phyloP scores from a whole-genome alignment of 30 jellyfish, hydroid and myxozoan genomes.

The Aurelia sp. region DNA sequence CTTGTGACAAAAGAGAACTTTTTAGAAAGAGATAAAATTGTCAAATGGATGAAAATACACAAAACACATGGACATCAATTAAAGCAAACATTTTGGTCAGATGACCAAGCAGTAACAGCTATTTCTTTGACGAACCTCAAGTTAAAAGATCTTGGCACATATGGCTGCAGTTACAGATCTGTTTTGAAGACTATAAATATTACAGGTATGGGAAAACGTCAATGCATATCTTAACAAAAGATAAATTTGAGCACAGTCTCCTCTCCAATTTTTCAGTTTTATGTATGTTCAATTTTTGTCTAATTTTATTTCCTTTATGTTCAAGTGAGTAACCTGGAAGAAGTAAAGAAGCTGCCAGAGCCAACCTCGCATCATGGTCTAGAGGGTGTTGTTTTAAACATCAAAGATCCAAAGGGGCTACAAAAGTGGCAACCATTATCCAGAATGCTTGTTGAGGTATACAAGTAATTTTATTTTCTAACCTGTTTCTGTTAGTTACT shows the following conservation, averaged over 20 bases:
- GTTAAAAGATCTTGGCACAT: slow-evolving; percentile 63
- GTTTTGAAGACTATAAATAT: slow-evolving; percentile 43
- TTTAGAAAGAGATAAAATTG: slow-evolving; percentile 68
- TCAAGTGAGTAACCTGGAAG: slow-evolving; percentile 50
- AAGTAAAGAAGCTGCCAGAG: slow-evolving; percentile 43
- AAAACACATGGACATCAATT: slow-evolving; percentile 47
- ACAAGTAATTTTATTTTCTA: not conserved
- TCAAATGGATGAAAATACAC: slow-evolving; percentile 63
- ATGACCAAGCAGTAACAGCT: slow-evolving; percentile 78
- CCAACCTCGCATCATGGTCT: slow-evolving; percentile 54
- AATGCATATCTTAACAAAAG: no score
- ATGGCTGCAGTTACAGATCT: slow-evolving; percentile 62
- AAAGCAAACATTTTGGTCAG: slow-evolving; percentile 70
- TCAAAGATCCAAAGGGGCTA: slow-evolving; percentile 41
- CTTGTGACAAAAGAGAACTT: slow-evolving; percentile 71
- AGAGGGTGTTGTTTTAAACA: slow-evolving; percentile 66
- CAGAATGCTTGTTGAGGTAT: not conserved
- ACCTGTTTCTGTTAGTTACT: no score
- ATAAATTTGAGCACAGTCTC: no score
- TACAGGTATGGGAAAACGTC: slow-evolving; percentile 39
- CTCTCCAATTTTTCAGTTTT: no score
- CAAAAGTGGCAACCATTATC: slow-evolving; percentile 46
- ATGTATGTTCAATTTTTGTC: no score
- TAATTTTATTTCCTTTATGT: not conserved
- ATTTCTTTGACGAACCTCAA: slow-evolving; percentile 44